Percentiles rank a stretch among this genome's conserved stretches.
These are phyloP conservation scores for Thymallus thymallus DNA, from an alignment of 2,113 vertebrate species.

Conservation along the genomic window DNA sequence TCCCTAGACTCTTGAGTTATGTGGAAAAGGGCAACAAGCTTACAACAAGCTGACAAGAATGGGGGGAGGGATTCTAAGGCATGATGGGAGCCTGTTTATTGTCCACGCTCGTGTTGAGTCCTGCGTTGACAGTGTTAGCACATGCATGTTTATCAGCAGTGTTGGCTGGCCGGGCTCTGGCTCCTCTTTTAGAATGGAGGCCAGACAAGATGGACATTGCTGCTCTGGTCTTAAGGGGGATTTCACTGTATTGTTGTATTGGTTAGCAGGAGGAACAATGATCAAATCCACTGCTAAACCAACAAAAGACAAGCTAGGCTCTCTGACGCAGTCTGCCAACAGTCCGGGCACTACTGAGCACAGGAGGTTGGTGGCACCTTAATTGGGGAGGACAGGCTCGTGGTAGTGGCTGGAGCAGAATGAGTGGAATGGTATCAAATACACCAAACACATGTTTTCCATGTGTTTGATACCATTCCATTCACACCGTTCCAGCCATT, in stretches of 20 bases:
- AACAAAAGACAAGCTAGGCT: conserved; percentile 3
- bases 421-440: too few species aligned
- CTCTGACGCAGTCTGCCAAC: neutral
- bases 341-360: neutral
- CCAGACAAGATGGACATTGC: neutral
- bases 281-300: neutral
- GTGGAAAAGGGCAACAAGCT: neutral
- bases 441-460: too few species aligned
- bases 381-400: too few species aligned
- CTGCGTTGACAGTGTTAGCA: neutral
- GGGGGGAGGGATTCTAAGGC: neutral
- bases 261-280: conserved; percentile 11
- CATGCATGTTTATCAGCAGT: neutral
- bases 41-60: neutral
- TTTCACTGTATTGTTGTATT: conserved; percentile 2
- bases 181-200: neutral
- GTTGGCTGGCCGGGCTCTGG: neutral
- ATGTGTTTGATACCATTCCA: too few species aligned
- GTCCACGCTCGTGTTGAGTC: neutral
- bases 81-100: neutral
- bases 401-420: too few species aligned
- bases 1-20: neutral
- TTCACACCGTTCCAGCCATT: too few species aligned
- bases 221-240: neutral
- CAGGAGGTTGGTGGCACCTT: too few species aligned